These are phyloP conservation scores for Drosophila lacteicornis DNA, from an alignment of 1,140 invertebrate genomes.

Conservation along the genomic window DNA sequence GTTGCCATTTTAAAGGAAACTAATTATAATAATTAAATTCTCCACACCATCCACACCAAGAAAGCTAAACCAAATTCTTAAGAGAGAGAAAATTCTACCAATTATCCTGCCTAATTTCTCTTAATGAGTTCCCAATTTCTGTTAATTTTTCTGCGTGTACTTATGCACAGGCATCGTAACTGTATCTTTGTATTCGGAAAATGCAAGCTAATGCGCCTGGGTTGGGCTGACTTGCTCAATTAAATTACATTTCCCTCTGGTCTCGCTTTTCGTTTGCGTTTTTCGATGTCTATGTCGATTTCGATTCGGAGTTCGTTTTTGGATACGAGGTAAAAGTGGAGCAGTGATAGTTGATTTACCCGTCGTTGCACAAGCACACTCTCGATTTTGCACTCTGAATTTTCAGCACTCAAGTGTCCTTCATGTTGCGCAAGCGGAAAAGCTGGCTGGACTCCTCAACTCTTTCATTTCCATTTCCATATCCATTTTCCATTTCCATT, in stretches of 20 bases:
- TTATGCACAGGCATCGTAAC: constrained; percentile 1
- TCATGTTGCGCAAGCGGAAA: constrained; percentile 71
- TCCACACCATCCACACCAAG: no score
- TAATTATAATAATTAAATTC: no score
- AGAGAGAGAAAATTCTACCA: no score
- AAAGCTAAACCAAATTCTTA: neutral
- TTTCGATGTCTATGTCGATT: constrained; percentile 38
- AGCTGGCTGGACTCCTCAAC: constrained; percentile 20
- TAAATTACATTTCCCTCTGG: constrained; percentile 56
- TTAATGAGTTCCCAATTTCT: neutral
- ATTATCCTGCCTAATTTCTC: neutral
- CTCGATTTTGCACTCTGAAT: constrained; percentile 63
- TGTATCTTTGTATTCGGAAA: constrained; percentile 39
- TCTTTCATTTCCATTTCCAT: constrained; percentile 9
- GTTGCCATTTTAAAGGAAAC: no score
- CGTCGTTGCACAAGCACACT: constrained; percentile 77
- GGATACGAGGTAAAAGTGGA: constrained; percentile 65
- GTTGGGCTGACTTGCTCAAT: constrained; percentile 49
- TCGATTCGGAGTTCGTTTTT: constrained; percentile 34
- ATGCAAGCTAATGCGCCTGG: constrained; percentile 71
- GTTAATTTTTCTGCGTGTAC: neutral
- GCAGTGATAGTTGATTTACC: constrained; percentile 77
- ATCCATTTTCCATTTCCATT: constrained; percentile 24
- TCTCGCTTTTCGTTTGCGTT: constrained; percentile 61
- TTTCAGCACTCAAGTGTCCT: constrained; percentile 71